A percentile compares a stretch with the other conserved stretches of the same genome.
These are phyloP conservation scores for Lathronympha strigana DNA, from an alignment of 2,888 invertebrate genomes.

Conservation along the genomic window DNA sequence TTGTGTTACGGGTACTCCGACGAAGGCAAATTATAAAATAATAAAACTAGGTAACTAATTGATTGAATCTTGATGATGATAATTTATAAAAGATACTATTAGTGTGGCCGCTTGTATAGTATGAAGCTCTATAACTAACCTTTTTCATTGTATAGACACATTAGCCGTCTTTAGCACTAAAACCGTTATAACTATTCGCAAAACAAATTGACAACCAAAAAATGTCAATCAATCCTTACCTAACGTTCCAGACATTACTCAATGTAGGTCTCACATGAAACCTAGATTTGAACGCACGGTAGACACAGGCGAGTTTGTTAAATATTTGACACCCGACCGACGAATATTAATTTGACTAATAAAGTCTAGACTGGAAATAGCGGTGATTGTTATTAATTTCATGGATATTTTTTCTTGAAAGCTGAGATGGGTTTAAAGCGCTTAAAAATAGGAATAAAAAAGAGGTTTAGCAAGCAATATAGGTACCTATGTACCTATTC, in stretches of 20 bases:
- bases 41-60: no score
- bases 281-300: constrained; percentile 21
- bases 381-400: constrained; percentile 9
- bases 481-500: no score
- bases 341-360: constrained; percentile 13
- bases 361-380: constrained; percentile 18
- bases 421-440: neutral
- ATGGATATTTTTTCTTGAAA: neutral
- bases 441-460: no score
- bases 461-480: no score
- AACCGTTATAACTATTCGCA: neutral
- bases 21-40: no score
- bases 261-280: constrained; percentile 15
- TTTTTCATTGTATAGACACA: no score
- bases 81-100: no score
- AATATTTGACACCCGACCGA: constrained; percentile 23
- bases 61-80: no score
- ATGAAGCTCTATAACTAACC: no score
- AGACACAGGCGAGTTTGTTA: constrained; percentile 17
- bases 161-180: neutral
- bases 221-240: constrained; percentile 9
- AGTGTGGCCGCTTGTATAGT: no score
- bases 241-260: constrained; percentile 7
- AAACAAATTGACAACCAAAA: constrained; percentile 13
- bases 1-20: no score